Evolutionary conservation across 2,888 invertebrate genomes (phyloP), one percentile per base, ranked within the genome.

Genomic region (Hololepta plana): DNA sequence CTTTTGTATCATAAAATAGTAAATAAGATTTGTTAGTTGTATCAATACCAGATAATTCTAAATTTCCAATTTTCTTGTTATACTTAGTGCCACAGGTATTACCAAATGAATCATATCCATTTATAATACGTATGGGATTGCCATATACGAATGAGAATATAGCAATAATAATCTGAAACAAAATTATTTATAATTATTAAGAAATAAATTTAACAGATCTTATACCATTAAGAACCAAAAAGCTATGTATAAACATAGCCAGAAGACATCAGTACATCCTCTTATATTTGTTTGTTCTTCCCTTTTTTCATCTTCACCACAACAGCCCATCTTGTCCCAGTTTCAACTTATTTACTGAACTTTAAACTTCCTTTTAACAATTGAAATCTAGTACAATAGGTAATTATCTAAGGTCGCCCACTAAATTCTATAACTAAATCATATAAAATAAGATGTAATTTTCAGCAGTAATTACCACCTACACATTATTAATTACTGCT

Each of bases 71-170:
- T 37, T 68, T 70, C 38, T 72, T 72, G 52, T 90, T 91, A 36
- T 58, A 60, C 41, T 71, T 70, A 12, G 79, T 72, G 9, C 91
- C 91, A 53, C 93, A 95, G 15, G 87, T 87, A 49, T 93, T 91
- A 5, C 90, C 90, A 59, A 85, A 91, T 29, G 85, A 87, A 51
- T 91, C 90, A 53, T 81, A 87, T 10, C 90, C 90, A 61, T 87
- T 84, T 33, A 87, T 73, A 20, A 90, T 65, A 35, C 87, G 64
- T 42, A 74, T 54, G 1, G 88, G 87, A 55, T 82, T 81, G 10
- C 87, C 88, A 49, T 81, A 84, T 2, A 84, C 80, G 47, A 84
- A 72, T 6, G 88, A 80, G 58, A 88, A 87, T 7, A 75, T 76
- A 15, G 82, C 82, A 38, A 85, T 71, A 37, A 80, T 64, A 42